Evolutionary conservation across 1,140 invertebrate species (phyloP).

Genomic region (Drosophila arawakana): DNA sequence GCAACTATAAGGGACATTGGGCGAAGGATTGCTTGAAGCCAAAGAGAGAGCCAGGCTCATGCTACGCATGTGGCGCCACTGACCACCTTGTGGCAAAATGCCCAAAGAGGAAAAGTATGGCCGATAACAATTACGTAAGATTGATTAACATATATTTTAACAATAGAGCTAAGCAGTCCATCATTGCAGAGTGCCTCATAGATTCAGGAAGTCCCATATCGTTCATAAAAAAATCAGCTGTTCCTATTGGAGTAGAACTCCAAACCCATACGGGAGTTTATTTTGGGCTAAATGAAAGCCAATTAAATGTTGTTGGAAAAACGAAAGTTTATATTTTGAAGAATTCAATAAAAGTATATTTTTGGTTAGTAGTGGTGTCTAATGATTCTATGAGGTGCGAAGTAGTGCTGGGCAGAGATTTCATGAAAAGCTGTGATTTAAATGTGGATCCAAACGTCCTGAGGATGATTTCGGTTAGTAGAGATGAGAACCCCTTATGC

Average conservation of each 20-base stretch:
- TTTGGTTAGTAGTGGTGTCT: not conserved
- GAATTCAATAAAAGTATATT: not conserved
- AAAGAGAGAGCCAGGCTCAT: too few relatives aligned
- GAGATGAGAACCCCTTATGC: not conserved
- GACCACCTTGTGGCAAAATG: too few relatives aligned
- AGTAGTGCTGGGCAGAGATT: not conserved
- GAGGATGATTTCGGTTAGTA: not conserved
- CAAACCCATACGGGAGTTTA: not conserved
- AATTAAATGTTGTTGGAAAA: not conserved
- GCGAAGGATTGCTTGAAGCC: too few relatives aligned
- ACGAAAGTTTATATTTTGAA: not conserved
- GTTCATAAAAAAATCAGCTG: not conserved
- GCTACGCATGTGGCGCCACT: too few relatives aligned
- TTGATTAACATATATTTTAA: too few relatives aligned
- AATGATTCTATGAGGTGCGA: not conserved
- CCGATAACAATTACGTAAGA: too few relatives aligned
- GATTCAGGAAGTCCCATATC: not conserved
- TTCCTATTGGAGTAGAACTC: not conserved
- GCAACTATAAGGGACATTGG: too few relatives aligned
- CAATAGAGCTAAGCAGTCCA: too few relatives aligned
- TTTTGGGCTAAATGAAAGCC: slow-evolving; percentile 2
- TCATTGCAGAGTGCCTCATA: slow-evolving; percentile 1
- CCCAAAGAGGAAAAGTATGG: too few relatives aligned
- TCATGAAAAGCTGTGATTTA: not conserved
- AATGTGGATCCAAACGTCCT: not conserved